Evolutionary conservation across 2,113 vertebrate genomes (phyloP), one percentile per base, ranked within the genome.

Genomic region (Puma concolor): DNA sequence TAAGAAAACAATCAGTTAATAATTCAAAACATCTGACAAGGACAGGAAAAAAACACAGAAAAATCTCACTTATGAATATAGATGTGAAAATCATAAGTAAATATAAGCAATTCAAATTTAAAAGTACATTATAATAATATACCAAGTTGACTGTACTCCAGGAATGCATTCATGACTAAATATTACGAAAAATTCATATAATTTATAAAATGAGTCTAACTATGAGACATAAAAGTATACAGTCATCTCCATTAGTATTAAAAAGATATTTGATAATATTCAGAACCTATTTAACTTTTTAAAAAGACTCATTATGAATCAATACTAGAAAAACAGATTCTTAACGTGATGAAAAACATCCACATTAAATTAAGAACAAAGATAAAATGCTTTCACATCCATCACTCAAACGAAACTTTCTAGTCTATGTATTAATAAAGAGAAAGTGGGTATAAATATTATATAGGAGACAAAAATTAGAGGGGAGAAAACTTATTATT

Each of bases 51-150:
- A 82, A 48, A 48, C 16, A 67, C 25, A 92, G 60, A 60, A 17
- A 5, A 71, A 94, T 71, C 60, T 88, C 57, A 83, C 31, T 88
- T 92, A 81, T 44, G 50, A 96, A 54, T 50, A 88, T 36, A 92
- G 19, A 79, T 96, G 71, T 79, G 52, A 72, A 96, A 92, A 71
- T 81, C 21, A 92, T 69, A 95, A 89, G 94, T 38, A 95, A 91
- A 72, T 60, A 88, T 36, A 82, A 86, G 33, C 50, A 93, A 90
- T 80, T 93, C 38, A 76, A 67, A 85, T 66, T 36, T 95, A 41
- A 96, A 84, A 84, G 31, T 74, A 57, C 27, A 60, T 41, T 79
- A 27, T 79, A 92, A 52, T 80, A 96, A 94, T 89, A 36, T 77
- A 86, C 4, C 88, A 82, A 57, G 25, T 76, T 94, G 52, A 72